Conservation (phyloP, 1,140 invertebrate species). For the Penaeus chinensis region DNA sequence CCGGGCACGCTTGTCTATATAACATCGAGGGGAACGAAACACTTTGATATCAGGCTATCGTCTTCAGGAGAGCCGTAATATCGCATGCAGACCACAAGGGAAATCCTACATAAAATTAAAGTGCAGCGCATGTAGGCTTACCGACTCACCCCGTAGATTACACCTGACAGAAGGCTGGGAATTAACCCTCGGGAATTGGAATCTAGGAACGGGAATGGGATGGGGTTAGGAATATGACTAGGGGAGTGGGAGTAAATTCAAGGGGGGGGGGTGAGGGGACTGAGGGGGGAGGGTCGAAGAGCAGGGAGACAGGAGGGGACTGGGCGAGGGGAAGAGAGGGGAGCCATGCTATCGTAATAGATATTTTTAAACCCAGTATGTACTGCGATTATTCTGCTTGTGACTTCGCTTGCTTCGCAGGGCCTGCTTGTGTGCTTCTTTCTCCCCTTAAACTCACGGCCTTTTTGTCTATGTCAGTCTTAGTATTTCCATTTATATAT, state of each 20-base stretch:
- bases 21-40: no score
- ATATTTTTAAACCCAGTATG: no score
- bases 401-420: no score
- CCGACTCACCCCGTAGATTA: conserved; percentile 37
- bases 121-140: conserved; percentile 34
- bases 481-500: no score
- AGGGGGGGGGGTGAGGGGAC: no score
- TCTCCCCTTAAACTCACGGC: no score
- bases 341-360: no score
- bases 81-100: conserved; percentile 45
- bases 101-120: conserved; percentile 47
- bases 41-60: neutral
- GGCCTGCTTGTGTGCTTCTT: no score
- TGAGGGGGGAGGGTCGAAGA: neutral
- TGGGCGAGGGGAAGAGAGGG: conserved; percentile 15
- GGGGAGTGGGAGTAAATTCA: conserved; percentile 7
- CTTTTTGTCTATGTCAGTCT: no score
- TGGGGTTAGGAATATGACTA: conserved; percentile 49
- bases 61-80: conserved; percentile 24
- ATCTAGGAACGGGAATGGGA: conserved; percentile 28
- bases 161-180: conserved; percentile 44
- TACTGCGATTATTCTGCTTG: no score
- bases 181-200: conserved; percentile 50
- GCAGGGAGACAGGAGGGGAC: neutral
- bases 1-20: no score